Percentiles rank a stretch among this genome's conserved stretches.
phyloP scores from a whole-genome alignment of 2,113 vertebrate species.

The Phaethon lepturus region DNA sequence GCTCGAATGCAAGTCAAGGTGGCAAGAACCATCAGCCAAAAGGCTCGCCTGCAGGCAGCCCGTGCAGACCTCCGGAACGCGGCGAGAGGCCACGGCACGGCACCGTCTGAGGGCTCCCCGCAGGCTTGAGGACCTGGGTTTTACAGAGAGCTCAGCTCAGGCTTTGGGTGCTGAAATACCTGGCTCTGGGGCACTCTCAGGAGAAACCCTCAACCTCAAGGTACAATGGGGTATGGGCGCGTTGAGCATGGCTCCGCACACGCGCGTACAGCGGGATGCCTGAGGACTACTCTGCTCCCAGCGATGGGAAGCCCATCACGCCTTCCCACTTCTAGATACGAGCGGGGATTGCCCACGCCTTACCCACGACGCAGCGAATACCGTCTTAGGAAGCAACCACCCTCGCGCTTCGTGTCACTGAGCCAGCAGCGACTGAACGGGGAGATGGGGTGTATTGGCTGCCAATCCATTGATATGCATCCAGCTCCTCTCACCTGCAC shows the following conservation, averaged over 20 bases:
- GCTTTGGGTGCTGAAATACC: not conserved
- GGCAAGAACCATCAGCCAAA: not conserved
- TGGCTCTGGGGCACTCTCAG: not conserved
- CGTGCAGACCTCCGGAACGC: fast-evolving
- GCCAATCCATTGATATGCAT: not conserved
- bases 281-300: not conserved
- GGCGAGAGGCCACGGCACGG: not conserved
- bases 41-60: not conserved
- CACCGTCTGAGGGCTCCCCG: not conserved
- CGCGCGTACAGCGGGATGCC: fast-evolving
- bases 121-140: not conserved
- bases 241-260: not conserved
- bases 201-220: not conserved
- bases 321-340: fast-evolving
- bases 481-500: constrained; percentile 10
- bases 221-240: fast-evolving
- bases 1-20: not conserved
- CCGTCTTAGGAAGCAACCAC: not conserved
- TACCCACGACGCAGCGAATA: not conserved
- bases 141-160: not conserved
- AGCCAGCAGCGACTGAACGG: not conserved
- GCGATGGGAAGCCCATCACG: fast-evolving
- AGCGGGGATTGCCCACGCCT: not conserved
- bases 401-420: not conserved
- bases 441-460: not conserved